phyloP scores from a whole-genome alignment of 1,140 invertebrate species.

The Drepana arcuata region DNA sequence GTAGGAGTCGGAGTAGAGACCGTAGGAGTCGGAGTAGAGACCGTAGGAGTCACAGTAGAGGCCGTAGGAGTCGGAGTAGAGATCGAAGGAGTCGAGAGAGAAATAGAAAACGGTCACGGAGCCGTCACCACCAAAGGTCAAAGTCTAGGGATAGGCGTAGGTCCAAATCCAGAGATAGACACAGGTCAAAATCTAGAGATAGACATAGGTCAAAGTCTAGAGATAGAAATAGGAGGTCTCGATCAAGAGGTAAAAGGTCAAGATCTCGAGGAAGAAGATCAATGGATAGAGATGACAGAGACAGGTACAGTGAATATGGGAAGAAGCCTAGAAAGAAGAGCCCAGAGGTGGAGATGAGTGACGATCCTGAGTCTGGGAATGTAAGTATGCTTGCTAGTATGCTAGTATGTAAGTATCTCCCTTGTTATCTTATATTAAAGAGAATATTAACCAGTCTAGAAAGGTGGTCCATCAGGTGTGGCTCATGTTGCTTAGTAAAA shows the following conservation, averaged over 20 bases:
- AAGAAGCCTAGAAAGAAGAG: conserved; percentile 56
- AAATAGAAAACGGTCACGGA: conserved; percentile 12
- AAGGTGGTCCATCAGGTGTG: no score
- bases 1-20: conserved; percentile 30
- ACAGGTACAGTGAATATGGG: conserved; percentile 33
- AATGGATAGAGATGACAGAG: conserved; percentile 5
- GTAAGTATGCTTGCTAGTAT: no score
- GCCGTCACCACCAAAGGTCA: conserved; percentile 18
- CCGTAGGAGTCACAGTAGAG: conserved; percentile 20
- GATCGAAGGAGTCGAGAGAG: conserved; percentile 36
- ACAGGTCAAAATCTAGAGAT: conserved; percentile 22
- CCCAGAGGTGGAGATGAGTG: conserved; percentile 72
- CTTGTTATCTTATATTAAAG: no score
- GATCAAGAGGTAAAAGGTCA: conserved; percentile 37
- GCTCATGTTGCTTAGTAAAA: no score
- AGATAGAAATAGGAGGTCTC: conserved; percentile 36
- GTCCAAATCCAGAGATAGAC: conserved; percentile 31
- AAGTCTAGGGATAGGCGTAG: conserved; percentile 18
- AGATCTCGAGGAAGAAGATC: conserved; percentile 10
- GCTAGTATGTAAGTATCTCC: no score
- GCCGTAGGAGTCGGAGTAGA: conserved; percentile 28
- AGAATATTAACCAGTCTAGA: no score
- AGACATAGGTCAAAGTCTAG: conserved; percentile 27
- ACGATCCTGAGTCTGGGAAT: conserved; percentile 77
- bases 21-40: conserved; percentile 41